Evolutionary conservation across 2,113 vertebrate species (phyloP), one percentile per base, ranked within the genome.

Genomic region (Triplophysa rosa): DNA sequence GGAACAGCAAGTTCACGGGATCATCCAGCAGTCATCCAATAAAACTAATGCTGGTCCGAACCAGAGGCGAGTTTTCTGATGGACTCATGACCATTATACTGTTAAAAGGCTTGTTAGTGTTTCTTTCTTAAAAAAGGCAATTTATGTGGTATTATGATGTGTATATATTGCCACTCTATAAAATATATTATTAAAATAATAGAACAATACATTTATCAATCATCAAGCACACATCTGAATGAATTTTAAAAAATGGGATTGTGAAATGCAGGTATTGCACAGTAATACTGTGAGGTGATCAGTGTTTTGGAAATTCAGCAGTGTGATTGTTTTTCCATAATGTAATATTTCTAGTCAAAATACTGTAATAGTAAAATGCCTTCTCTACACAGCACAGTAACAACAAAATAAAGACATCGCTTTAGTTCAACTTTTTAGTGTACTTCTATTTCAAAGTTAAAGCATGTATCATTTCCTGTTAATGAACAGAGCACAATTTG

Each of bases 1-100:
- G 37, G 88, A 90, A 68, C 82, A 74, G n/a, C 88, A 87, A 11
- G 87, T 93, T 72, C 88, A 87, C 84, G 67, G 0, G 83, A 86
- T 37, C 72, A 80, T 79, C 79, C 52, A 85, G 80, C 58, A 68
- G 6, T 64, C 64, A 59, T 66, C 70, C 13, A 76, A 19, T 47
- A 75, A 67, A 45, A 65, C 68, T 29, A 24, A 45, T 49, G 40
- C 14, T 21, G 19, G 59, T 21, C 67, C 23, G 52, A 73, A 4
- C 24, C 58, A 70, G 47, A 63, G 47, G 59, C 23, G n/a, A 52
- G n/a, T 33, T 54, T 71, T 19, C 47, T 77, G 66, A 61, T 58
- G 13, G 49, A 52, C 49, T 54, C 49, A 58, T 8, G 54, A 58
- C 8, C 54, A 58, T 21, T 58, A 58, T 21, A 54, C 1, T 58